A percentile compares a stretch with the other conserved stretches of the same genome.
Conservation (phyloP, 2,113 vertebrate species). For the Conger conger region DNA sequence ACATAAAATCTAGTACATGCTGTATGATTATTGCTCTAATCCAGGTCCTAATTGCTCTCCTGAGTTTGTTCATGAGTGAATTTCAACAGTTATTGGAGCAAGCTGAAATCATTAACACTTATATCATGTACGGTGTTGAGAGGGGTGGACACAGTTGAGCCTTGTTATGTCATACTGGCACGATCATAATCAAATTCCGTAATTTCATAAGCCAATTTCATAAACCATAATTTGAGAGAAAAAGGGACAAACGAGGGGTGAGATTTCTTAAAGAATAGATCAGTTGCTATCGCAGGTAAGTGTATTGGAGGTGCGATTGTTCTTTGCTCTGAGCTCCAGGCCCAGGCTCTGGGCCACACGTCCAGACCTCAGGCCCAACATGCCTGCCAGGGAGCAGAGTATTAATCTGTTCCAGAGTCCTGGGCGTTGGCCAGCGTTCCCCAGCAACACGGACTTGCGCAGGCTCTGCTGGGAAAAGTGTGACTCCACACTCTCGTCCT, state of each 20-base stretch:
- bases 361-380: neutral
- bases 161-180: too few relatives aligned
- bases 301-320: neutral
- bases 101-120: constrained; percentile 20
- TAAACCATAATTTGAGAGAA: too few relatives aligned
- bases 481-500: neutral
- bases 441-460: neutral
- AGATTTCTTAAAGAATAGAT: neutral
- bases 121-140: constrained; percentile 48
- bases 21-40: neutral
- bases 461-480: neutral
- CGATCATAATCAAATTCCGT: too few relatives aligned
- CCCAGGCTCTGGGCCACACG: neutral
- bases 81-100: constrained; percentile 1
- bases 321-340: neutral
- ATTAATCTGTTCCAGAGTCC: neutral
- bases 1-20: neutral
- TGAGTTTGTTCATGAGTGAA: neutral
- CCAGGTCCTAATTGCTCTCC: neutral
- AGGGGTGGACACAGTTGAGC: neutral
- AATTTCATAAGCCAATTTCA: too few relatives aligned
- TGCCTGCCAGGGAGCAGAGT: neutral
- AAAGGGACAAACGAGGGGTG: too few relatives aligned
- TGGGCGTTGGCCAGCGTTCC: neutral
- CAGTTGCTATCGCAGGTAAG: neutral